These are phyloP conservation scores for Drosophila elegans DNA, from an alignment of 1,140 invertebrate genomes.

Conservation along the genomic window DNA sequence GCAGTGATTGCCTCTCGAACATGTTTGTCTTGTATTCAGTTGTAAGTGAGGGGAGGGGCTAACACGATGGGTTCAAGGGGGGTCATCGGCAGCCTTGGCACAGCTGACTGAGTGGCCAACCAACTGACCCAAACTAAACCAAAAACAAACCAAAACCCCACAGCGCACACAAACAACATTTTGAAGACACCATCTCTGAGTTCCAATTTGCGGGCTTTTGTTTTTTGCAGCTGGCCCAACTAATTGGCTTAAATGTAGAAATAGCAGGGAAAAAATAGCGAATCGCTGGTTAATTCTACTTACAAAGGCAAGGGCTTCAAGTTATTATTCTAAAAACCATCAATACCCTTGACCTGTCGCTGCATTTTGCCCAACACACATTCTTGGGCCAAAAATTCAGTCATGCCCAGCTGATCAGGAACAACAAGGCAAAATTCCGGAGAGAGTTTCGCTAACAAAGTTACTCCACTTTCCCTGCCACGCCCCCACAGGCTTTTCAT, in stretches of 20 bases:
- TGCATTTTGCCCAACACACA: neutral
- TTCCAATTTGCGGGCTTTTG: slow-evolving; percentile 46
- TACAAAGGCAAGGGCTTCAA: neutral
- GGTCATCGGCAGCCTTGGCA: slow-evolving; percentile 46
- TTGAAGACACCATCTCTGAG: slow-evolving; percentile 77
- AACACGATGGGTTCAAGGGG: slow-evolving; percentile 14
- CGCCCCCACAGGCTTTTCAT: slow-evolving; percentile 37
- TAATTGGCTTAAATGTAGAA: slow-evolving; percentile 79
- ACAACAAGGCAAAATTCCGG: slow-evolving; percentile 26
- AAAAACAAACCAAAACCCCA: slow-evolving; percentile 5
- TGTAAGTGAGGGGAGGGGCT: slow-evolving; percentile 8
- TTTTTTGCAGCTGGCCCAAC: slow-evolving; percentile 53
- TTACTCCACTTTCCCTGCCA: slow-evolving; percentile 23
- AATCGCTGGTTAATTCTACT: neutral
- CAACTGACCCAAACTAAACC: slow-evolving; percentile 46
- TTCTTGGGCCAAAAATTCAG: slow-evolving; percentile 21
- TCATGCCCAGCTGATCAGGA: slow-evolving; percentile 41
- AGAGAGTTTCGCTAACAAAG: slow-evolving; percentile 29
- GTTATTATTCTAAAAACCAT: slow-evolving; percentile 12
- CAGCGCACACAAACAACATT: slow-evolving; percentile 32
- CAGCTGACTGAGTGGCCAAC: slow-evolving; percentile 33
- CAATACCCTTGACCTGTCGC: slow-evolving; percentile 33
- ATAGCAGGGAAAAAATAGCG: slow-evolving; percentile 32
- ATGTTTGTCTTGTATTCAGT: slow-evolving; percentile 58
- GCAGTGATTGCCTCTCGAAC: slow-evolving; percentile 41